Evolutionary conservation across 2,113 vertebrate genomes (phyloP).

Genomic region (Oncorhynchus keta): DNA sequence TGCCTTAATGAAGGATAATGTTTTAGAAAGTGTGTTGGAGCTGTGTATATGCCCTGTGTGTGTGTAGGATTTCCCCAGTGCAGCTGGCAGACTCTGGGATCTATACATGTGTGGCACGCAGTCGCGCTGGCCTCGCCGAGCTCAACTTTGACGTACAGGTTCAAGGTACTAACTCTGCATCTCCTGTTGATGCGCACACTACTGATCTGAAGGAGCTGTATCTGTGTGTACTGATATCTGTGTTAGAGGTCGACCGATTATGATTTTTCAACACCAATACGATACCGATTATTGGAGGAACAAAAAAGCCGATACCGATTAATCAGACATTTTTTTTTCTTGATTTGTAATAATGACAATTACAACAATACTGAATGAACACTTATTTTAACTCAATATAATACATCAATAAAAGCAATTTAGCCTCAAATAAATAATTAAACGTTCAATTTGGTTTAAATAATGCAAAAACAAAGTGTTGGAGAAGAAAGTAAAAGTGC

Average conservation of each 20-base stretch:
- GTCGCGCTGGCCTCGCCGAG: slow-evolving; percentile 80
- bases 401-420: too few species aligned
- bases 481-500: too few species aligned
- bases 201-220: neutral
- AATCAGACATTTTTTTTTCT: too few species aligned
- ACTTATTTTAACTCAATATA: too few species aligned
- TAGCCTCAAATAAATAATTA: too few species aligned
- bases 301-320: too few species aligned
- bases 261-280: too few species aligned
- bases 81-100: slow-evolving; percentile 80
- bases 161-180: slow-evolving; percentile 69
- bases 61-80: slow-evolving; percentile 81
- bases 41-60: slow-evolving; percentile 2
- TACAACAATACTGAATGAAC: too few species aligned
- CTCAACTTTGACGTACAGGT: slow-evolving; percentile 84
- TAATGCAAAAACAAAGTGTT: too few species aligned
- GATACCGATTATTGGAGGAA: too few species aligned
- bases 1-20: neutral
- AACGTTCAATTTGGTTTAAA: too few species aligned
- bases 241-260: neutral
- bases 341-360: too few species aligned
- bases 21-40: neutral
- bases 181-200: neutral
- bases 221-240: neutral
- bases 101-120: slow-evolving; percentile 85